phyloP scores from a whole-genome alignment of 2,888 invertebrate species.

The Fragum whitleyi region DNA sequence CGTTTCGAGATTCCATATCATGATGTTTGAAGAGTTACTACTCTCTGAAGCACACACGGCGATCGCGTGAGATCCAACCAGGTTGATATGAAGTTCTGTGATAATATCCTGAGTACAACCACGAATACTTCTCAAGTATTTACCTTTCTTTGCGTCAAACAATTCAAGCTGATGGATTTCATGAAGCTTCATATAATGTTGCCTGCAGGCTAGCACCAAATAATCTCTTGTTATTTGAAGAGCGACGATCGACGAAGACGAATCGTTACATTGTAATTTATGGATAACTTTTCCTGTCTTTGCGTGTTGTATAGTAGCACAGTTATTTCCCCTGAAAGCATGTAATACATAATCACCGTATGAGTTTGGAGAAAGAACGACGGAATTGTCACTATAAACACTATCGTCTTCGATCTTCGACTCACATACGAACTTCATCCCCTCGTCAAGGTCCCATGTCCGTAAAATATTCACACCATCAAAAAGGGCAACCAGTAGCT shows the following conservation, averaged over 20 bases:
- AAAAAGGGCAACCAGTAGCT: slow-evolving; percentile 78
- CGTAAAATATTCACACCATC: slow-evolving; percentile 80
- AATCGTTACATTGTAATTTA: slow-evolving; percentile 77
- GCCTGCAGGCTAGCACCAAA: slow-evolving; percentile 80
- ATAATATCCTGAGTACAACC: slow-evolving; percentile 81
- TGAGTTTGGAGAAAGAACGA: slow-evolving; percentile 75
- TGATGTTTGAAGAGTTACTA: slow-evolving; percentile 80
- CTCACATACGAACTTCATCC: slow-evolving; percentile 68
- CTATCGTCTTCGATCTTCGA: slow-evolving; percentile 68
- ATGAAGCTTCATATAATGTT: slow-evolving; percentile 79
- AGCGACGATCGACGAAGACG: slow-evolving; percentile 78
- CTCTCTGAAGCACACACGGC: slow-evolving; percentile 77
- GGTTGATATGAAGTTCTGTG: slow-evolving; percentile 76
- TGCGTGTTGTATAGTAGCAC: slow-evolving; percentile 79
- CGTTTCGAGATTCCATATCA: slow-evolving; percentile 84
- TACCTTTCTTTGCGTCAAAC: slow-evolving; percentile 80
- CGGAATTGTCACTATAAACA: slow-evolving; percentile 79
- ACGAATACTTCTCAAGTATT: slow-evolving; percentile 78
- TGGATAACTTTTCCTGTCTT: slow-evolving; percentile 77
- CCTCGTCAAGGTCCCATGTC: slow-evolving; percentile 76
- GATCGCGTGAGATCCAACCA: slow-evolving; percentile 81
- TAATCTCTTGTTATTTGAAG: slow-evolving; percentile 82
- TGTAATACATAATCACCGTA: slow-evolving; percentile 78
- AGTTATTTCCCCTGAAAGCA: slow-evolving; percentile 78
- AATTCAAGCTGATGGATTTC: slow-evolving; percentile 81